phyloP scores from a whole-genome alignment of 2,888 invertebrate genomes.

The Temnothorax rugatulus region DNA sequence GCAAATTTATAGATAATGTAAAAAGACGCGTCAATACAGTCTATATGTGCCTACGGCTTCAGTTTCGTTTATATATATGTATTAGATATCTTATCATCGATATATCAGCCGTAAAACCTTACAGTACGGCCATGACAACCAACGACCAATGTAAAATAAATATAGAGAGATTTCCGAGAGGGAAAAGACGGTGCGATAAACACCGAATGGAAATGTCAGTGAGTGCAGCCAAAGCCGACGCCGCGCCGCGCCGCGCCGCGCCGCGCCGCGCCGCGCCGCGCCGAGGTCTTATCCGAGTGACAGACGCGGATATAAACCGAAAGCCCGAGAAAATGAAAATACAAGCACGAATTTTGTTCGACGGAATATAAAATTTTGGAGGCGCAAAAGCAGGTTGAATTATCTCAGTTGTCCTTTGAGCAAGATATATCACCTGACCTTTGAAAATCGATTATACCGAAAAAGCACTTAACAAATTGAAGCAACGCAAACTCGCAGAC shows the following conservation, averaged over 20 bases:
- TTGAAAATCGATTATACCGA: conserved; percentile 15
- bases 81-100: background rate
- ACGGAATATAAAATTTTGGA: conserved; percentile 22
- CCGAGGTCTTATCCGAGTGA: conserved; percentile 28
- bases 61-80: conserved; percentile 5
- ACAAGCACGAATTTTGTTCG: background rate
- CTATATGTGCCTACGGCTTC: background rate
- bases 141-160: conserved; percentile 32
- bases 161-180: conserved; percentile 17
- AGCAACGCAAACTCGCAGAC: background rate
- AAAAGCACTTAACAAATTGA: conserved; percentile 45
- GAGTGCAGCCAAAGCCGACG: conserved; percentile 14
- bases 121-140: conserved; percentile 3
- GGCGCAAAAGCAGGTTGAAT: background rate
- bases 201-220: conserved; percentile 43
- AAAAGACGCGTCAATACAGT: background rate
- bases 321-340: conserved; percentile 49
- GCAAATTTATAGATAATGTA: background rate
- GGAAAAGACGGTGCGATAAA: conserved; percentile 19
- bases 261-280: background rate
- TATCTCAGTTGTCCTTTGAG: conserved; percentile 2
- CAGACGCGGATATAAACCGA: conserved; percentile 45
- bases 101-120: conserved; percentile 16
- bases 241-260: background rate
- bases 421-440: background rate